Base-by-base conservation (phyloP, 2,888 invertebrate species). In the Agrypnus murinus region DNA sequence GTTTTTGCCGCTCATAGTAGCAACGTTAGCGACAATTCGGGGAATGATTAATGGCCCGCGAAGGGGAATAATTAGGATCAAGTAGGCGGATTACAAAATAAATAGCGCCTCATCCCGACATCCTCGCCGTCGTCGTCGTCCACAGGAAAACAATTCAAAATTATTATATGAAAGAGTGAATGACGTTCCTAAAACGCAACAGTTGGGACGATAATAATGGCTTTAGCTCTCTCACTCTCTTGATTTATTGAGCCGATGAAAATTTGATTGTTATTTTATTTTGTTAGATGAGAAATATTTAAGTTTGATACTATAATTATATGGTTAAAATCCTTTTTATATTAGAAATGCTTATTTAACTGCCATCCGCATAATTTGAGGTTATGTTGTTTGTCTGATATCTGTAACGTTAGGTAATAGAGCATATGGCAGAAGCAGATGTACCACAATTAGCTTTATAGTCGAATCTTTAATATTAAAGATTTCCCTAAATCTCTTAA, bases 1-100 rank as follows among this genome's bases (percentile, higher is more conserved):
- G 59, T 66, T 66, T 66, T 66, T 66, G 66, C 38, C 38, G 48
- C 34, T 32, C 25, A 45, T 31, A n/a, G 40, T 14, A 32, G 38
- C 34, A 19, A 53, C 53, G 34, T 48, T 31, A 32, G 59, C 15
- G 57, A 59, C 58, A 58, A 66, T 59, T 66, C 36, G 46, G 14
- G 43, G 45, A 38, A 48, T 66, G 66, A 66, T 66, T 66, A 55
- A 66, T 66, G 58, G 46, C 34, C 48, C 25, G 53, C 46, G 59
- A 58, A 59, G 59, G 36, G 66, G 48, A 66, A 59, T 66, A 66
- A 66, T 58, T 66, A 66, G 66, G 59, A 48, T 59, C 58, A 48
- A 66, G 59, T 46, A 66, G 59, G 59, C 58, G 66, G 66, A 48
- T 57, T 66, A 59, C 59, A 40, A 45, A 58, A 66, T 65, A 66